Percentiles rank a stretch among this genome's conserved stretches.
phyloP scores from a whole-genome alignment of 2,113 vertebrate species.

The Antechinus stuartii region DNA sequence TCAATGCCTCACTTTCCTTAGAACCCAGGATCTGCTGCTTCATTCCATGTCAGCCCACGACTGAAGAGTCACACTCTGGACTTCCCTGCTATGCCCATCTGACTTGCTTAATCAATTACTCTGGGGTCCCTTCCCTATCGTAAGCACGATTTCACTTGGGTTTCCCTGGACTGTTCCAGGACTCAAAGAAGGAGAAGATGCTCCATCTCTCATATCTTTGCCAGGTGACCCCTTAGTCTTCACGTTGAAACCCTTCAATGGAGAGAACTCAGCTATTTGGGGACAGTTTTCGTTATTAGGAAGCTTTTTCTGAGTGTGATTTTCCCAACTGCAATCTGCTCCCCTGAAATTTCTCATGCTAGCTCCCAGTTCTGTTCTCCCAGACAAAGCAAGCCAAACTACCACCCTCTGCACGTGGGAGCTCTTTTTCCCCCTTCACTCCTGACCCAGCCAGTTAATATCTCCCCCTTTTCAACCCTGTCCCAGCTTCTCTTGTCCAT shows the following conservation, averaged over 20 bases:
- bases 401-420: neutral
- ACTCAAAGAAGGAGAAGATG: neutral
- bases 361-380: neutral
- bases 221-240: neutral
- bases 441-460: neutral
- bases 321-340: neutral
- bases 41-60: neutral
- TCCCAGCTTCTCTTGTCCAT: neutral
- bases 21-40: neutral
- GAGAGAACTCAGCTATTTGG: neutral
- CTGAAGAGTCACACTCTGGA: neutral
- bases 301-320: neutral
- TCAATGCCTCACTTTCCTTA: neutral
- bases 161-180: neutral
- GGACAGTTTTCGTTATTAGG: neutral
- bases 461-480: neutral
- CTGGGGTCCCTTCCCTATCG: neutral
- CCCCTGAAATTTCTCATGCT: neutral
- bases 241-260: neutral
- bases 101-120: neutral
- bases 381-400: neutral
- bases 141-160: neutral
- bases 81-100: neutral
- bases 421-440: neutral
- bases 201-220: neutral